Percentiles rank a stretch among this genome's conserved stretches.
Conservation (phyloP, 2,888 invertebrate species). For the Cabera pusaria region DNA sequence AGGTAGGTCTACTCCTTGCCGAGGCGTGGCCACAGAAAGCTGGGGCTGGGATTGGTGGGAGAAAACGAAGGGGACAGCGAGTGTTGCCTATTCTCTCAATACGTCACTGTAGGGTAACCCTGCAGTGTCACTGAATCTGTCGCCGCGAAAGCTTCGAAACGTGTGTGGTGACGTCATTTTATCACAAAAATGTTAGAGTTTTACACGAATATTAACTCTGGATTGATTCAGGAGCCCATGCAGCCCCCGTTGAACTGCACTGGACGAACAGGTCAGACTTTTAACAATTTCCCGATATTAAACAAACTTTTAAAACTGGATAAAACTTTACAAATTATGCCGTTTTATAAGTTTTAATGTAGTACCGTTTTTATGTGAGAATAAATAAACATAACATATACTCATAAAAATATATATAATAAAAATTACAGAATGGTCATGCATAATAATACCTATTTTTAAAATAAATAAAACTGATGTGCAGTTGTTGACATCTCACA, state of each 20-base stretch:
- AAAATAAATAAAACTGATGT: too few relatives aligned
- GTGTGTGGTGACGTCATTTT: slow-evolving; percentile 42
- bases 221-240: slow-evolving; percentile 83
- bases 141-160: slow-evolving; percentile 16
- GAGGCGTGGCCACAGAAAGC: slow-evolving; percentile 55
- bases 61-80: slow-evolving; percentile 44
- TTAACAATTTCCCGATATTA: neutral
- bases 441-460: too few relatives aligned
- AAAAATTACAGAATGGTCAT: too few relatives aligned
- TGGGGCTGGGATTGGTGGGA: slow-evolving; percentile 52
- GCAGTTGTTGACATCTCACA: too few relatives aligned
- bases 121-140: slow-evolving; percentile 11
- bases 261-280: slow-evolving; percentile 85
- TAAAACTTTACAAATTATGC: too few relatives aligned
- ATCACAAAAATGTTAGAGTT: slow-evolving; percentile 86
- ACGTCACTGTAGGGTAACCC: neutral
- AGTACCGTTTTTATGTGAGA: too few relatives aligned
- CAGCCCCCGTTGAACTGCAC: slow-evolving; percentile 84
- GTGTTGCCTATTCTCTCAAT: neutral
- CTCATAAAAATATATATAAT: too few relatives aligned
- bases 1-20: slow-evolving; percentile 63
- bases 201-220: slow-evolving; percentile 85
- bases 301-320: neutral
- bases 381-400: too few relatives aligned
- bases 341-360: too few relatives aligned